Evolutionary conservation across 1,140 invertebrate species (phyloP).

Genomic region (Brachionus calyciflorus): DNA sequence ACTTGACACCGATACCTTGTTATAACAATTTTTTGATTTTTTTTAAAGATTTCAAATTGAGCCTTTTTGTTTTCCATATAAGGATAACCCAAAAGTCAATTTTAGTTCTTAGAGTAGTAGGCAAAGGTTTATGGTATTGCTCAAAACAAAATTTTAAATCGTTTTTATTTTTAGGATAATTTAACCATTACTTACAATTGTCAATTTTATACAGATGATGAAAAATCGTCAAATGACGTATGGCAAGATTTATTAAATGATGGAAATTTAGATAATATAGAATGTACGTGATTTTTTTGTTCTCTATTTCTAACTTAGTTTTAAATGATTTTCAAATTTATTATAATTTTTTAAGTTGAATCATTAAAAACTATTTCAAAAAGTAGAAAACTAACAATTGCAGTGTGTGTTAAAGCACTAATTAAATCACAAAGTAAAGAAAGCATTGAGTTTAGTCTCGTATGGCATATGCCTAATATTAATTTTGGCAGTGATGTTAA

Average conservation of each 20-base stretch:
- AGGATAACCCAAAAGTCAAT: too few species aligned
- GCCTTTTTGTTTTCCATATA: too few species aligned
- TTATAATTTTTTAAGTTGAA: not conserved
- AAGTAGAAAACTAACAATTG: conserved; percentile 57
- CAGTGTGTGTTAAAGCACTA: conserved; percentile 56
- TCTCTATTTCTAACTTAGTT: not conserved
- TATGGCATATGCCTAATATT: conserved; percentile 83
- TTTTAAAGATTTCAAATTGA: too few species aligned
- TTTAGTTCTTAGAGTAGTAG: not conserved
- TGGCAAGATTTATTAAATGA: conserved; percentile 44
- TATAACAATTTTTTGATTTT: too few species aligned
- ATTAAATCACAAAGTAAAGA: conserved; percentile 63
- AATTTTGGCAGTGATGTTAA: conserved; percentile 64
- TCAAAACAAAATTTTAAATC: not conserved
- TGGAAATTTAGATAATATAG: not conserved
- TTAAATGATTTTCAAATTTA: not conserved
- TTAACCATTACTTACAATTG: not conserved
- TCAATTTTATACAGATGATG: conserved; percentile 47
- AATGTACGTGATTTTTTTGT: not conserved
- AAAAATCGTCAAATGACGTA: not conserved
- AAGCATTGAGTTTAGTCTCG: conserved; percentile 71
- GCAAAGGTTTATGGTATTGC: not conserved
- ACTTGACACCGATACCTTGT: too few species aligned
- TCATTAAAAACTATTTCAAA: not conserved
- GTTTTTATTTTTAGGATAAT: conserved; percentile 42